Percentiles rank a stretch among this genome's conserved stretches.
phyloP scores from a whole-genome alignment of 2,888 invertebrate genomes.

The Dryobota labecula region DNA sequence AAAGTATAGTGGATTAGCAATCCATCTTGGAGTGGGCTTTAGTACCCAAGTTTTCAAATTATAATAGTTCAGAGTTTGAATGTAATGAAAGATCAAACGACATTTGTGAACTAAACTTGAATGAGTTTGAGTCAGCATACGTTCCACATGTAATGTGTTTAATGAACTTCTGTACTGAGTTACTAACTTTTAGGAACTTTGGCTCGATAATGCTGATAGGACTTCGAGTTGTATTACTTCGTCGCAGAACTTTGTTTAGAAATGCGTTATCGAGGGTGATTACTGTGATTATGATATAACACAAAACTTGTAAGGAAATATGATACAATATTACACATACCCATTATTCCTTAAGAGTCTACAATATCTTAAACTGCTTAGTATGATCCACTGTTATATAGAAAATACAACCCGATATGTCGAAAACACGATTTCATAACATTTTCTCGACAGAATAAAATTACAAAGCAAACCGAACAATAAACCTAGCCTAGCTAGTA shows the following conservation, averaged over 20 bases:
- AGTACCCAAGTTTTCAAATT: constrained; percentile 59
- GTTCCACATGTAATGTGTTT: background rate
- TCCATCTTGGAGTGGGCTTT: background rate
- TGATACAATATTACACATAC: background rate
- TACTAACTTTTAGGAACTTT: constrained; percentile 10
- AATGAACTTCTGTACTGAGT: background rate
- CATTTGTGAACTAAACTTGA: constrained; percentile 22
- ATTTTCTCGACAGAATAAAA: too few species aligned
- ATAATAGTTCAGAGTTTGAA: constrained; percentile 64
- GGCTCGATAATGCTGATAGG: background rate
- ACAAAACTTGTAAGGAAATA: background rate
- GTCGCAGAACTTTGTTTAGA: background rate
- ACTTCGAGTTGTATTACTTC: background rate
- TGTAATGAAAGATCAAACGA: constrained; percentile 65
- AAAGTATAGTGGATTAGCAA: background rate
- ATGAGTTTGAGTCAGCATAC: background rate
- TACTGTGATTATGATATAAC: background rate
- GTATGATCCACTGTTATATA: too few species aligned
- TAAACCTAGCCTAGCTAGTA: too few species aligned
- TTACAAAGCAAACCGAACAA: too few species aligned
- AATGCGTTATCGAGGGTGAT: background rate
- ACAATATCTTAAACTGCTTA: too few species aligned
- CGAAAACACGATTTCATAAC: too few species aligned
- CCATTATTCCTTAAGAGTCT: background rate
- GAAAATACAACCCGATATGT: too few species aligned